These are phyloP conservation scores for Ceyx cyanopectus DNA, from an alignment of 2,113 vertebrate species.

Conservation along the genomic window DNA sequence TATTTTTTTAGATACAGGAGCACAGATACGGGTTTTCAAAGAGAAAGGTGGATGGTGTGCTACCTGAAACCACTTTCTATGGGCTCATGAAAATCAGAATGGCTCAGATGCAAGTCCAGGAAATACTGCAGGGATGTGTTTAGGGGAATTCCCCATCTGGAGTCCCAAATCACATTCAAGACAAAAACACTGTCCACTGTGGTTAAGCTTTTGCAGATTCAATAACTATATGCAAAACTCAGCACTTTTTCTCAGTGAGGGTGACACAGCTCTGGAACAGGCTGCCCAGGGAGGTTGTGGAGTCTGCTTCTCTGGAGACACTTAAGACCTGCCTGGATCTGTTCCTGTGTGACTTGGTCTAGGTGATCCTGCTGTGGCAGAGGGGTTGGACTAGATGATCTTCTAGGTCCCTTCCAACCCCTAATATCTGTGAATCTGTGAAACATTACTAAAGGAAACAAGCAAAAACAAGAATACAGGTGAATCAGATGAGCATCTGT, in stretches of 20 bases:
- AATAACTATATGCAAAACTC: not conserved
- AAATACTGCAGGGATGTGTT: not conserved
- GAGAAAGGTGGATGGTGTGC: not conserved
- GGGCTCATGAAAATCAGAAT: not conserved
- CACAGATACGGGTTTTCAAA: not conserved
- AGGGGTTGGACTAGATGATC: too few species aligned
- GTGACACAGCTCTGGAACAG: too few species aligned
- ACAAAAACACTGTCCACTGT: rapidly evolving
- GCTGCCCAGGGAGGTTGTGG: too few species aligned
- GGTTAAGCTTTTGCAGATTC: not conserved
- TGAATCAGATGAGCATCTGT: not conserved
- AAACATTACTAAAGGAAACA: not conserved
- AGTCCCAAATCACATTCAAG: not conserved
- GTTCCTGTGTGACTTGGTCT: too few species aligned
- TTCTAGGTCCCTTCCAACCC: too few species aligned
- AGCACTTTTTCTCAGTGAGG: too few species aligned
- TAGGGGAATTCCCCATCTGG: not conserved
- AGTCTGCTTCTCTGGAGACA: too few species aligned
- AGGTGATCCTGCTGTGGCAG: too few species aligned
- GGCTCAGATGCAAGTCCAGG: not conserved
- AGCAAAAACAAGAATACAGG: not conserved
- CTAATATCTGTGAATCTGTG: too few species aligned
- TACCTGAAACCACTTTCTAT: not conserved
- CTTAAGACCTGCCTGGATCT: too few species aligned
- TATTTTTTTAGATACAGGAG: not conserved